phyloP scores from a whole-genome alignment of 2,797 vertebrate species.

The Acanthurus tractus region DNA sequence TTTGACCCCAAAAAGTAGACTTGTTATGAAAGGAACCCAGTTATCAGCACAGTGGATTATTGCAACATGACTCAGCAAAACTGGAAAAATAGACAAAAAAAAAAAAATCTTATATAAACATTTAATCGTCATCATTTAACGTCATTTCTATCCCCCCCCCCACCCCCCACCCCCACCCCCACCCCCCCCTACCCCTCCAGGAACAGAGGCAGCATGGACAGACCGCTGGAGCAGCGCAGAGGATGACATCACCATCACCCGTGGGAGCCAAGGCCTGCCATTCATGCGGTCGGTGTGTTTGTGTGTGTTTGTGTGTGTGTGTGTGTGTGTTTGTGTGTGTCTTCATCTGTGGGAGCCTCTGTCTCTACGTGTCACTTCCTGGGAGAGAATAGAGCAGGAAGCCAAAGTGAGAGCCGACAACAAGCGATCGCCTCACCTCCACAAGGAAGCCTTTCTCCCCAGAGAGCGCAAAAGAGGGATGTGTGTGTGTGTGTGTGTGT shows the following conservation, averaged over 20 bases:
- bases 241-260: constrained; percentile 67
- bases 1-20: neutral
- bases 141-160: constrained; percentile 8
- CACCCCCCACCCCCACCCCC: too few species aligned
- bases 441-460: constrained; percentile 75
- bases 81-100: neutral
- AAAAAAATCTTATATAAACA: constrained; percentile 35
- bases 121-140: constrained; percentile 55
- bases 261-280: constrained; percentile 56
- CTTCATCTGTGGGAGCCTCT: constrained; percentile 37
- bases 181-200: constrained; percentile 38
- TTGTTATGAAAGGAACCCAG: constrained; percentile 21
- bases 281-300: constrained; percentile 54
- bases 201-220: constrained; percentile 10
- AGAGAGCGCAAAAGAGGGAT: constrained; percentile 23
- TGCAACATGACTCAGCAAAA: constrained; percentile 50
- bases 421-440: constrained; percentile 62
- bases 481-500: constrained; percentile 37
- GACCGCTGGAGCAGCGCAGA: constrained; percentile 23
- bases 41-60: constrained; percentile 6
- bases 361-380: constrained; percentile 77
- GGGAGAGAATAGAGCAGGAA: constrained; percentile 80
- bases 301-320: constrained; percentile 26
- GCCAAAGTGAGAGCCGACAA: constrained; percentile 51
- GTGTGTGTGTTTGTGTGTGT: constrained; percentile 13